These are phyloP conservation scores for Antigone vipio DNA, from an alignment of 2,113 vertebrate species.

Conservation along the genomic window DNA sequence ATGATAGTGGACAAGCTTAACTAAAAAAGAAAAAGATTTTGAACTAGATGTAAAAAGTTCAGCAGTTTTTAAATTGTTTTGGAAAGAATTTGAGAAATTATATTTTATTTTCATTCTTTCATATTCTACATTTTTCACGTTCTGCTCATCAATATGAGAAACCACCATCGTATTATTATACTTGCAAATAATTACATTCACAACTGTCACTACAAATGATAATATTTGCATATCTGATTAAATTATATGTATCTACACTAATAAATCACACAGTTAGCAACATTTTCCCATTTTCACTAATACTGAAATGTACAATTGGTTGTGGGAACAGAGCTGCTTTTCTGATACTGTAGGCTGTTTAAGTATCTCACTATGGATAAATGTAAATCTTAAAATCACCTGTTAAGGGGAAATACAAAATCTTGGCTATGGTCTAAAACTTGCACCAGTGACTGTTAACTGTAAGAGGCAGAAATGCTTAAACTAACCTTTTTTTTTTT, in stretches of 20 bases:
- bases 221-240: slow-evolving; percentile 2
- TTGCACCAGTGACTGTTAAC: not conserved
- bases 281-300: not conserved
- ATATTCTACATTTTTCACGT: not conserved
- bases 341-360: not conserved
- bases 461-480: not conserved
- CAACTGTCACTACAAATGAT: not conserved
- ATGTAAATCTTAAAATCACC: not conserved
- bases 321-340: not conserved
- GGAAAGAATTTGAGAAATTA: not conserved
- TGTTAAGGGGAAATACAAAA: not conserved
- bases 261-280: not conserved
- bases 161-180: not conserved
- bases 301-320: not conserved
- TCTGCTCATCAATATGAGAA: not conserved
- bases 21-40: not conserved
- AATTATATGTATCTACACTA: not conserved
- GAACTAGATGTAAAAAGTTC: not conserved
- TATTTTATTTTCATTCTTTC: not conserved
- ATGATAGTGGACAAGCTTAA: not conserved
- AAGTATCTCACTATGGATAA: not conserved
- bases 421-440: not conserved
- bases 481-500: not conserved
- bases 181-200: not conserved
- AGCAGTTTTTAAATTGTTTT: not conserved